Percentiles rank a stretch among this genome's conserved stretches.
These are phyloP conservation scores for Smithornis capensis DNA, from an alignment of 2,113 vertebrate genomes.

Conservation along the genomic window DNA sequence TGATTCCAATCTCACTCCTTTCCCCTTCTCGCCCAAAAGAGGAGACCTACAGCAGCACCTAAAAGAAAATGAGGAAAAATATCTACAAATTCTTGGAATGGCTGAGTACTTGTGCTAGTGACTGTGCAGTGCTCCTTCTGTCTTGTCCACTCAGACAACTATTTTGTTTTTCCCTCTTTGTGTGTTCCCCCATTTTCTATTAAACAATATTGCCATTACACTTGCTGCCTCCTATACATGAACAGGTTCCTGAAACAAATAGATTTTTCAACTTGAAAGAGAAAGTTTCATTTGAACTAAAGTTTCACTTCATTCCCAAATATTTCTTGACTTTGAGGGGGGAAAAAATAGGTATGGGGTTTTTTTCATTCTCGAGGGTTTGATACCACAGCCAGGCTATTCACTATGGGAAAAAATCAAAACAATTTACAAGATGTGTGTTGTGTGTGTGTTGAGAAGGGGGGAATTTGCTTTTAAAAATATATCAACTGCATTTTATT, in stretches of 20 bases:
- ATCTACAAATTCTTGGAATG: background rate
- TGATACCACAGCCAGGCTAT: background rate
- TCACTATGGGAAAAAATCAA: background rate
- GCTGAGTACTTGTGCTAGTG: background rate
- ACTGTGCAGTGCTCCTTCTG: background rate
- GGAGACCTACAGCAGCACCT: background rate
- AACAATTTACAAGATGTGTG: background rate
- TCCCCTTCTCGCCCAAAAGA: background rate
- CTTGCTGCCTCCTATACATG: background rate
- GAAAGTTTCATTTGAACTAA: constrained; percentile 23
- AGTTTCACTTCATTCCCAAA: constrained; percentile 1
- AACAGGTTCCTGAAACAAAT: background rate
- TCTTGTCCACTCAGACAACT: background rate
- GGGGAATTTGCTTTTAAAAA: background rate
- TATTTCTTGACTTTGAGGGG: background rate
- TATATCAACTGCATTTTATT: background rate
- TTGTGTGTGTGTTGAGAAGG: background rate
- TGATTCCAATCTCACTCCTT: background rate
- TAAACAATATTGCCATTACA: background rate
- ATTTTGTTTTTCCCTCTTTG: background rate
- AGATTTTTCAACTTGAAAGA: constrained; percentile 46
- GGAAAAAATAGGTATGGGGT: fast-evolving
- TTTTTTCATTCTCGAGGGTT: background rate
- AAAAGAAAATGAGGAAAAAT: background rate
- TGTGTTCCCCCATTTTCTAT: background rate